These are phyloP conservation scores for Papilio protenor DNA, from an alignment of 2,888 invertebrate genomes.

Conservation along the genomic window DNA sequence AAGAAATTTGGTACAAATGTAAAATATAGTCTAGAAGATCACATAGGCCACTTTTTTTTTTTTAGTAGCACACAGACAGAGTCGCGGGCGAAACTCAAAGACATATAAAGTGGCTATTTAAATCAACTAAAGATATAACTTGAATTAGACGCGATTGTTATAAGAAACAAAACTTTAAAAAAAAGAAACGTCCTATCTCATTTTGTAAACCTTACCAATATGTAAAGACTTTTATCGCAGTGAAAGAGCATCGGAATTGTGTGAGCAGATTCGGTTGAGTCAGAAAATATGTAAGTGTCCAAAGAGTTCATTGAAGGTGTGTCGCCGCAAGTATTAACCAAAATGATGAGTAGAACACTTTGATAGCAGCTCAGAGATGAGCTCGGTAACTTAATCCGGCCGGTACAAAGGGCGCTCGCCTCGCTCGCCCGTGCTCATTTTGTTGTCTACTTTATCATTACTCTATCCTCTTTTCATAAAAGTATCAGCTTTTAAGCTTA, in stretches of 20 bases:
- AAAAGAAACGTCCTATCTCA: neutral
- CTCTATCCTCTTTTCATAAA: constrained; percentile 33
- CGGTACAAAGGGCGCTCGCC: constrained; percentile 36
- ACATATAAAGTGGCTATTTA: neutral
- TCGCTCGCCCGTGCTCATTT: constrained; percentile 29
- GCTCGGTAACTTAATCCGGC: constrained; percentile 39
- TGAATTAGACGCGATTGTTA: neutral
- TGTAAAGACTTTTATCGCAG: neutral
- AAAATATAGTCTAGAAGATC: too few species aligned
- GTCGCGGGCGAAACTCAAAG: too few species aligned
- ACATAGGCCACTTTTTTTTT: too few species aligned
- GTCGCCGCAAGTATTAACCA: constrained; percentile 15
- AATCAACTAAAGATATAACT: neutral
- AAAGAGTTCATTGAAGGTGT: neutral
- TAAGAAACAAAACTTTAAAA: neutral
- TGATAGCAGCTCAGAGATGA: constrained; percentile 38
- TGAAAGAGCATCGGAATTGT: neutral
- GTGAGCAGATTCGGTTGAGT: neutral
- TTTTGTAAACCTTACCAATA: neutral
- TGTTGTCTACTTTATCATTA: constrained; percentile 38
- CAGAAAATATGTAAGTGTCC: neutral
- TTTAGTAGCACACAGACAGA: too few species aligned
- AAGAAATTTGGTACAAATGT: too few species aligned
- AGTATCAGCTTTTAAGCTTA: constrained; percentile 30
- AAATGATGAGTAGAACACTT: constrained; percentile 32